These are phyloP conservation scores for Dasyurus viverrinus DNA, from an alignment of 2,113 vertebrate genomes.

Conservation along the genomic window DNA sequence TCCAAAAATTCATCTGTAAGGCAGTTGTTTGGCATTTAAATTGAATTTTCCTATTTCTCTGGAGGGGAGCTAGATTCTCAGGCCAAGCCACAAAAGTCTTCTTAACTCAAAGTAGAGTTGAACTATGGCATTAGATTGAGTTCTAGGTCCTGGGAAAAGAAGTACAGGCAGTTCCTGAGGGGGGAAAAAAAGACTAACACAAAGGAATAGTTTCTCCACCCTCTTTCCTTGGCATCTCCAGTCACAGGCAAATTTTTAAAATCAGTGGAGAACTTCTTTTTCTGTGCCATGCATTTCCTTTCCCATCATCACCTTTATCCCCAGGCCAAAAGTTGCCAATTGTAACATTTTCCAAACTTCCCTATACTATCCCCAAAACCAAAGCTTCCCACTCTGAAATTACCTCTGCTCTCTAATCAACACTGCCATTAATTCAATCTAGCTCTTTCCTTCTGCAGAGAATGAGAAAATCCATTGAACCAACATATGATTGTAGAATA, in stretches of 20 bases:
- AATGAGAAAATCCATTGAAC: background rate
- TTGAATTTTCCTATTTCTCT: background rate
- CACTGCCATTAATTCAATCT: background rate
- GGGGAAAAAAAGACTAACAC: background rate
- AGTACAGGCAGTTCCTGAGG: background rate
- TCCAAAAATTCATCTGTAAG: background rate
- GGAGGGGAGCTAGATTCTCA: background rate
- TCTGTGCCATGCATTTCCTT: background rate
- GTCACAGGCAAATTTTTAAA: background rate
- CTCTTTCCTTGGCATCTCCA: background rate
- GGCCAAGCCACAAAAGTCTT: background rate
- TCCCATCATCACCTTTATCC: background rate
- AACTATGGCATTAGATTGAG: background rate
- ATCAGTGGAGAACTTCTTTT: background rate
- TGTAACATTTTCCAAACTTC: background rate
- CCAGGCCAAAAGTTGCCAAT: background rate
- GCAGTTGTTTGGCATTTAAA: background rate
- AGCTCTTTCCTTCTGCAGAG: background rate
- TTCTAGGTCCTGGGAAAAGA: background rate
- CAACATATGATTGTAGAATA: background rate
- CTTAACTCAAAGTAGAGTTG: background rate
- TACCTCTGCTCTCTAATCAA: background rate
- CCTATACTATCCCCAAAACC: background rate
- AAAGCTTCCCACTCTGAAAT: background rate
- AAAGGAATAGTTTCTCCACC: background rate